Evolutionary conservation across 2,113 vertebrate genomes (phyloP), one percentile per base, ranked within the genome.

Genomic region (Phaetusa simplex): DNA sequence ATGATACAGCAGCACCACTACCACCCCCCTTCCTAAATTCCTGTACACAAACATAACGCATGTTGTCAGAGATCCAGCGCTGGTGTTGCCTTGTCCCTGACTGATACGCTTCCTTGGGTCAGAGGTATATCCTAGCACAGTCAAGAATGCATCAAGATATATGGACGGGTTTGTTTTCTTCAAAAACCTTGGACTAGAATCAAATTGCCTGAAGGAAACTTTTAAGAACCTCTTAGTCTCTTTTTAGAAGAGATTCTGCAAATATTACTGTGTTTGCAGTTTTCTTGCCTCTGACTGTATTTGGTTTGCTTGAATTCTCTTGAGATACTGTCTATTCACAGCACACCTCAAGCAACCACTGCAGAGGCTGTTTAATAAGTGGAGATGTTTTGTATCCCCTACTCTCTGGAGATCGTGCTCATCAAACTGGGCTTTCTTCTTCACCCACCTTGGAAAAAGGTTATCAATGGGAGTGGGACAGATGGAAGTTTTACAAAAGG

Each of bases 121-220:
- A 92, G 61, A 61, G 71, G 36, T 53, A 53, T 61, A 85, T 79
- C 73, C 65, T 52, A 49, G 83, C 88, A 93, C 52, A 69, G 27
- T 72, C 49, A 86, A 69, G 58, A 95, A 79, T 70, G 52, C 53
- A 69, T 50, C 30, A 76, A 89, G 81, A 72, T 94, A 72, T 47
- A 80, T 69, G 27, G 78, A 62, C 1, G 2, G 14, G 61, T 61
- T 91, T 85, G 52, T 93, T 88, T 70, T 50, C 73, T 93, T 82
- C 70, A 89, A 17, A 94, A 81, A 9, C 47, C 52, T 89, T 94
- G 91, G 77, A 86, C 32, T 30, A 62, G 23, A 94, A 85, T 82
- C 73, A 95, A 95, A 82, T 45, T 77, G 80, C 93, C 88, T 62
- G 62, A 73, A 85, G 89, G 52, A 65, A 96, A 91, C 49, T 85